Percentiles rank a stretch among this genome's conserved stretches.
phyloP scores from a whole-genome alignment of 2,113 vertebrate genomes.

The Pandion haliaetus region DNA sequence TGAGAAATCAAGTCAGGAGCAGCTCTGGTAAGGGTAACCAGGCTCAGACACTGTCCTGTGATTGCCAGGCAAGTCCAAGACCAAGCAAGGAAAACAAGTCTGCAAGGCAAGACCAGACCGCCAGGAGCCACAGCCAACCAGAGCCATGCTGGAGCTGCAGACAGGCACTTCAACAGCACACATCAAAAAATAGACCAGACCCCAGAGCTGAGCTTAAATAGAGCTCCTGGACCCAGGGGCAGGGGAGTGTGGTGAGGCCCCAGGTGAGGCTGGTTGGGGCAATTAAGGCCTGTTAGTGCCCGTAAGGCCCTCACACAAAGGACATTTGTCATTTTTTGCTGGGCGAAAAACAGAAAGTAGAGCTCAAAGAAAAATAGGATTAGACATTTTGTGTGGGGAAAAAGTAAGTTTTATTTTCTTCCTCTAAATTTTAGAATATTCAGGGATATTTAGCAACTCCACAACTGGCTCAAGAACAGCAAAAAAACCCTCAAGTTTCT shows the following conservation, averaged over 20 bases:
- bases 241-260: rapidly evolving
- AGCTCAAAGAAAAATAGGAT: neutral
- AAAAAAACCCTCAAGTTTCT: neutral
- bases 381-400: neutral
- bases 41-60: rapidly evolving
- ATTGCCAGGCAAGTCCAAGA: neutral
- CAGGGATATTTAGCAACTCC: neutral
- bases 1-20: neutral
- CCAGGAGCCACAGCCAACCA: neutral
- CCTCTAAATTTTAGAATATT: neutral
- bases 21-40: neutral
- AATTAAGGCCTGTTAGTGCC: neutral
- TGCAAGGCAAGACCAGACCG: neutral
- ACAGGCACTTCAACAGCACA: rapidly evolving
- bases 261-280: neutral
- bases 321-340: neutral
- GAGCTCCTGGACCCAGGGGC: neutral
- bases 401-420: neutral
- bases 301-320: neutral
- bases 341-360: neutral
- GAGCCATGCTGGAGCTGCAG: rapidly evolving
- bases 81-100: neutral
- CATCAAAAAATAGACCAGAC: rapidly evolving
- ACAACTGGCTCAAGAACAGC: neutral
- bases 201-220: neutral